Conservation (phyloP, 2,113 vertebrate species). For the Sciurus niger region DNA sequence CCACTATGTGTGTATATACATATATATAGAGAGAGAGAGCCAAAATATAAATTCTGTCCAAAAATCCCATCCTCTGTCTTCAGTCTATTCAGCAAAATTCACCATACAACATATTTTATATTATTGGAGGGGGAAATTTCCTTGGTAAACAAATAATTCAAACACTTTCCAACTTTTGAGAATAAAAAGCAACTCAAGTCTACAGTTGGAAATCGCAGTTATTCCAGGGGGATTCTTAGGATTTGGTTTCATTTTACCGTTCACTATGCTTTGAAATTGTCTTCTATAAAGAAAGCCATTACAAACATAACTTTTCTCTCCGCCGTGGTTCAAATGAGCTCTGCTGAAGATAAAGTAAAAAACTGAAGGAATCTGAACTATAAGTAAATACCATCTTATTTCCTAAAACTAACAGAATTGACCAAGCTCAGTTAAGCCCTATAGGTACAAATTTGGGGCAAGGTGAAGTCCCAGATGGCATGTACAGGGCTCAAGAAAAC, state of each 20-base stretch:
- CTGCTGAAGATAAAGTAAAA: background rate
- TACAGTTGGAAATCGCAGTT: background rate
- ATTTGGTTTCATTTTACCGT: slow-evolving; percentile 29
- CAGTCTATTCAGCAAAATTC: background rate
- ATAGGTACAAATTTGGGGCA: background rate
- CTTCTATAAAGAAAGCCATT: background rate
- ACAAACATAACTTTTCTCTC: background rate
- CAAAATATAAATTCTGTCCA: slow-evolving; percentile 17
- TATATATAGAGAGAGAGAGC: background rate
- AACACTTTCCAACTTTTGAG: background rate
- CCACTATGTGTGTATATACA: too few species aligned
- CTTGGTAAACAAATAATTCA: background rate
- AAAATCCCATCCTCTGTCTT: background rate
- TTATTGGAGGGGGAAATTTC: background rate
- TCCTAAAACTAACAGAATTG: slow-evolving; percentile 5
- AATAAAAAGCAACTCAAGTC: background rate
- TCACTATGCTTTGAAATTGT: slow-evolving; percentile 8
- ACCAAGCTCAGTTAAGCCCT: background rate
- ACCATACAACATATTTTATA: background rate
- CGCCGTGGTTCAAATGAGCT: background rate
- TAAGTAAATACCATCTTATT: background rate
- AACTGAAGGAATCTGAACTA: background rate
- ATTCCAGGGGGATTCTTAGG: background rate
- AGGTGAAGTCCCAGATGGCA: background rate
- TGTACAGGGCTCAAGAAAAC: background rate